Base-by-base conservation (phyloP, 2,113 vertebrate species). In the Chionodraco myersi region DNA sequence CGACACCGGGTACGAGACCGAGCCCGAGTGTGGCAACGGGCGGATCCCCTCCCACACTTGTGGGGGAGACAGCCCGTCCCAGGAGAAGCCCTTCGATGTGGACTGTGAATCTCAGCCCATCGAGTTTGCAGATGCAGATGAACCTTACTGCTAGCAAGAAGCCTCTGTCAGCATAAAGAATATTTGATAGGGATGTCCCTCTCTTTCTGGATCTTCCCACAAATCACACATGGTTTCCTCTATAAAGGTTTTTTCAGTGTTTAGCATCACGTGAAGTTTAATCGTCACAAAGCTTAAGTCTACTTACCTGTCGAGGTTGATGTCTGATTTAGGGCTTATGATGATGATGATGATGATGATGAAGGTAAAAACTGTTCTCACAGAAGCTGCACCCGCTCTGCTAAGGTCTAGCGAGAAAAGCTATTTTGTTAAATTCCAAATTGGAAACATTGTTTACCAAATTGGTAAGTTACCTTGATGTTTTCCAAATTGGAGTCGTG, bases 371-470 rank as follows among this genome's bases (percentile, higher is more conserved):
- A 45, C 67, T 75, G 56, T 72, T 6, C 18, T 56, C 10, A 65
- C 62, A 8, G 73, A 83, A 82, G 72, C 70, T 65, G 57, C 75
- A 62, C 16, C 61, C 77, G 62, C 69, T 77, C 56, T 69, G 83
- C 83, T 85, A 88, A 84, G 36, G 79, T 86, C 91, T 85, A 91
- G 88, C 89, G 81, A 85, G 87, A 89, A 89, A 93, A 96, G 89
- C 90, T 89, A 85, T 94, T 30, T 84, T 93, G 93, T 94, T 94
- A 93, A 86, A 95, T 99, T 99, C 98, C 97, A 98, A 96, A 99
- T 97, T 98, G 98, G 98, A 98, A 99, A 96, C 95, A 94, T 96
- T 94, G 86, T 97, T 98, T 98, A 98, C 98, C 98, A 99, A 97
- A 99, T 99, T 98, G 98, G 98, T 98, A 99, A 97, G 95, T 95